These are phyloP conservation scores for Kryptopterus vitreolus DNA, from an alignment of 2,797 vertebrate species.

Conservation along the genomic window DNA sequence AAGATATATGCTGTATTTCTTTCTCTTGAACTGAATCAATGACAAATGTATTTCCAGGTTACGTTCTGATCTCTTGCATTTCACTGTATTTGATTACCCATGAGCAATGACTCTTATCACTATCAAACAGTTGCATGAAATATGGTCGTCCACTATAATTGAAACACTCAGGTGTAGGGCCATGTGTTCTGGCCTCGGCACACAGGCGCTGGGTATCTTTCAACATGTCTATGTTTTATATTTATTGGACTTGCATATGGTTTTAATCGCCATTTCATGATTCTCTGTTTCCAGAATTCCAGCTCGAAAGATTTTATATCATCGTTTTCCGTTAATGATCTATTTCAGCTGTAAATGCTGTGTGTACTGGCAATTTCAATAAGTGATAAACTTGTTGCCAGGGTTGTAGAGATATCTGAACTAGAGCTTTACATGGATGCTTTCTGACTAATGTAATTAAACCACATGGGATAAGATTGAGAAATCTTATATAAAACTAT, in stretches of 20 bases:
- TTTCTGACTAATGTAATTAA: background rate
- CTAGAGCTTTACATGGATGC: background rate
- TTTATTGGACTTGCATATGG: conserved; percentile 15
- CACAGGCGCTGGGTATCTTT: background rate
- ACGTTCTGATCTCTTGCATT: no score
- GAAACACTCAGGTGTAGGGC: background rate
- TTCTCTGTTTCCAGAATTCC: conserved; percentile 22
- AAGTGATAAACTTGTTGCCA: background rate
- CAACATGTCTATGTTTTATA: conserved; percentile 12
- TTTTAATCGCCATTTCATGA: background rate
- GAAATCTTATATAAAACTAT: background rate
- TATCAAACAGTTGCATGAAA: background rate
- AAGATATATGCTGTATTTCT: background rate
- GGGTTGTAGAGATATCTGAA: background rate
- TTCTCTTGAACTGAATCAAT: background rate
- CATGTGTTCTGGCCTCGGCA: background rate
- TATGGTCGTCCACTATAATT: background rate
- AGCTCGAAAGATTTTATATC: background rate
- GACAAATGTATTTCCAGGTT: background rate
- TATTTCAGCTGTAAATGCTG: background rate
- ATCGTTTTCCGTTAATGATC: conserved; percentile 11
- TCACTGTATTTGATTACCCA: background rate
- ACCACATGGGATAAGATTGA: background rate
- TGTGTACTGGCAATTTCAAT: background rate
- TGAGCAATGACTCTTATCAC: background rate